Evolutionary conservation across 2,113 vertebrate species (phyloP), one percentile per base, ranked within the genome.

Genomic region (Ceyx melanurus): DNA sequence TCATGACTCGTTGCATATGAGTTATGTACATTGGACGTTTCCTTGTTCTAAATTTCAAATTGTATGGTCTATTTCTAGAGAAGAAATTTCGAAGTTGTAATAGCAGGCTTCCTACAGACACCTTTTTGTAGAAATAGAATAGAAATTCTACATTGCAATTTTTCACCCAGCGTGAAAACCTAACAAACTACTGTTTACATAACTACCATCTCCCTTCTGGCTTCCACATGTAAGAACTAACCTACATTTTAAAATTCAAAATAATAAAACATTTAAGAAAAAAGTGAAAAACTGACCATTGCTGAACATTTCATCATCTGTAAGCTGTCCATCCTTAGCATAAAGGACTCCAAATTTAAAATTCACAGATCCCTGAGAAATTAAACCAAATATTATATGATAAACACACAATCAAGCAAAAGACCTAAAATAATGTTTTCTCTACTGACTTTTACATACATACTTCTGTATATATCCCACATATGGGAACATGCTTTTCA

Each of bases 291-390:
- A 89, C 97, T 98, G 96, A 99, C 99, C 99, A 3, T 99, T 99
- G 96, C 99, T 99, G 94, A 99, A 99, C 99, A 99, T 99, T 96
- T 99, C 99, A 48, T 99, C 99, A 21, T 99, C 99, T 22, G 99
- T 99, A 87, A 99, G 98, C 96, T 99, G 99, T 45, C 99, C 99
- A 9, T 99, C 99, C 98, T 98, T 99, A 96, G 99, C 99, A 97
- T 98, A 99, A 87, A 99, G 98, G 90, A 99, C 98, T 85, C 99
- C 99, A 95, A 99, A 99, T 97, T 99, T 99, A 97, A 99, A 99
- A 97, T 99, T 99, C 96, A 99, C 99, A 23, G 99, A 99, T 75
- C 99, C 99, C 99, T 99, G 92, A 29, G 72, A 97, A 95, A 90
- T 22, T 66, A 89, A 71, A 11, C 5, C 42, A 85, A 74, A 15